Base-by-base conservation (phyloP, 2,888 invertebrate species). In the Watsonalla binaria region DNA sequence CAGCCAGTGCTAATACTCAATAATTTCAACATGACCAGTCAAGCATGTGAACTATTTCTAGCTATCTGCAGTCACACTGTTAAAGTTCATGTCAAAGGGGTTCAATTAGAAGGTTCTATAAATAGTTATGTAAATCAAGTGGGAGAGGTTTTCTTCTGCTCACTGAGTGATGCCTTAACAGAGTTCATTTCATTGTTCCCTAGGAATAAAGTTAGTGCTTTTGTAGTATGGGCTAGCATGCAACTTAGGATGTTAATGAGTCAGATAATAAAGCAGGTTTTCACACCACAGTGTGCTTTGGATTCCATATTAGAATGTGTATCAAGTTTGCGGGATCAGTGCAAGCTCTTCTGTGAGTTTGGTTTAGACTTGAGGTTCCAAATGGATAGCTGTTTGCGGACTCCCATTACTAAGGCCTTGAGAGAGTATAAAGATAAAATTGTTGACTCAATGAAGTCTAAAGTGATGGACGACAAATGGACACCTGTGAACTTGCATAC, bases 321-420 rank as follows among this genome's bases (percentile, higher is more conserved):
- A 35, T 93, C 94, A 58, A 93, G 95, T 70, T 94, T 97, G 34
- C 92, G 96, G 68, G 92, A 92, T 56, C 95, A 96, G 71, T 96
- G 96, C 65, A 74, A 66, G 58, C 70, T 90, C 66, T 86, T 92
- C 74, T 94, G 92, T 74, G 90, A 93, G 70, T 90, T 93, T 67
- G 99, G 99, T 0, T 92, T 99, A 68, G 99, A 99, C 88, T 91
- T 99, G 56, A 94, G 96, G 61, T 99, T 98, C 82, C 96, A 97
- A 78, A 92, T 99, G 68, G 97, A 98, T 76, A 96, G 96, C 33
- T 93, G 96, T 60, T 87, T 99, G 56, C 92, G 96, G 60, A 92
- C 93, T 9, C 95, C 97, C 0, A 90, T 97, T 51, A 94, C 93
- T 47, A 93, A 94, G 82, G 94, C 95, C 24, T 87, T 98, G 56